phyloP scores from a whole-genome alignment of 2,888 invertebrate genomes.

The Mamestra brassicae region DNA sequence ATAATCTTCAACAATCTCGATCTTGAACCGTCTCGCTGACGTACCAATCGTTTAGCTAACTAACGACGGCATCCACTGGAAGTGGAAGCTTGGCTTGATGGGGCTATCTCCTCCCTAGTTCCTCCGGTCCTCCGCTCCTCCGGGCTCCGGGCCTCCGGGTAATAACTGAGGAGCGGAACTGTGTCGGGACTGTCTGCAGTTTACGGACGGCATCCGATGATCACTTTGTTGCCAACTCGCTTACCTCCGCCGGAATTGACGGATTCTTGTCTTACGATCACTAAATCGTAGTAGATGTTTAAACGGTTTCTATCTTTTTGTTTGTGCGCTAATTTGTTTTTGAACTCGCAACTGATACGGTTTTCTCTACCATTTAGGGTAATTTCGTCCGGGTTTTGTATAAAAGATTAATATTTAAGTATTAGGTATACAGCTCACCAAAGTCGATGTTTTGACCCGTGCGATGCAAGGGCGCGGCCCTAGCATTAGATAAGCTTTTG shows the following conservation, averaged over 20 bases:
- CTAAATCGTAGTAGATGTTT: neutral
- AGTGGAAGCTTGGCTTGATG: slow-evolving; percentile 56
- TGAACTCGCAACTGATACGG: no score
- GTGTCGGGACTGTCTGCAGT: slow-evolving; percentile 53
- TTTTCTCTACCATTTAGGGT: neutral
- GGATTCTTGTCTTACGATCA: slow-evolving; percentile 22
- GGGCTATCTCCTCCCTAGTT: slow-evolving; percentile 58
- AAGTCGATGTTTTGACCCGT: no score
- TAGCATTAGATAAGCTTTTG: no score
- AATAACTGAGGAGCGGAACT: slow-evolving; percentile 71
- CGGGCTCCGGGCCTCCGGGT: slow-evolving; percentile 41
- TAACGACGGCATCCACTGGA: slow-evolving; percentile 63
- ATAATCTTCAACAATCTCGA: slow-evolving; percentile 18
- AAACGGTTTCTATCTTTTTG: no score
- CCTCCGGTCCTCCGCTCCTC: slow-evolving; percentile 29
- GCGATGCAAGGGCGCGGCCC: no score
- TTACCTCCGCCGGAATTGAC: slow-evolving; percentile 49
- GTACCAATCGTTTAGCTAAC: slow-evolving; percentile 52
- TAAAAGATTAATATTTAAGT: neutral
- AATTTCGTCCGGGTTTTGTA: neutral
- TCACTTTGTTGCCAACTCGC: slow-evolving; percentile 52
- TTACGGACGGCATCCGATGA: slow-evolving; percentile 58
- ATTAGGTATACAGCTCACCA: no score
- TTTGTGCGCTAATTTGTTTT: neutral
- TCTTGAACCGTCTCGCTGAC: slow-evolving; percentile 29